A percentile compares a stretch with the other conserved stretches of the same genome.
These are phyloP conservation scores for Drepana falcataria DNA, from an alignment of 2,888 invertebrate genomes.

Conservation along the genomic window DNA sequence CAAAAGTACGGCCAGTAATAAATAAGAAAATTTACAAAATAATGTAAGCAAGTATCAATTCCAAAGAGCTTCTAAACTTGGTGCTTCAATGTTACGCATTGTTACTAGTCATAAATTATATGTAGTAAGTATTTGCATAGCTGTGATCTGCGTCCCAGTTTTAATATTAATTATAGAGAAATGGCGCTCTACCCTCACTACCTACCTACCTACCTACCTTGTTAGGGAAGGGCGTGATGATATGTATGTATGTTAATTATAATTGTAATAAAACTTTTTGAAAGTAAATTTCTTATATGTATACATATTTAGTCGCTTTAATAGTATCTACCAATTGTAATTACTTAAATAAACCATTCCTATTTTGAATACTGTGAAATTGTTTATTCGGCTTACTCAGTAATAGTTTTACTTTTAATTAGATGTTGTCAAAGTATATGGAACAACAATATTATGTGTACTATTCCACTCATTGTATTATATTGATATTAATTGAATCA, in stretches of 20 bases:
- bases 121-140: conserved; percentile 12
- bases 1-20: too few species aligned
- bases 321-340: neutral
- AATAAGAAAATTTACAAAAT: too few species aligned
- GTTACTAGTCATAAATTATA: conserved; percentile 30
- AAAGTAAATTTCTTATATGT: conserved; percentile 5
- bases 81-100: conserved; percentile 23
- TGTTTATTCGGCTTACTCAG: neutral
- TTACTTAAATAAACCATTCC: conserved; percentile 26
- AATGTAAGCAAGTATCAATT: conserved; percentile 8
- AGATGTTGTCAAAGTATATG: too few species aligned
- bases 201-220: too few species aligned
- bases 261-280: conserved; percentile 2
- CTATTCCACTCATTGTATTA: too few species aligned
- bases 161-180: neutral
- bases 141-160: conserved; percentile 2
- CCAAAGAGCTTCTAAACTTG: conserved; percentile 26
- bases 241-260: neutral
- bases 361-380: conserved; percentile 3
- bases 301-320: neutral
- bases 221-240: too few species aligned
- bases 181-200: too few species aligned
- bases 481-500: too few species aligned
- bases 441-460: too few species aligned
- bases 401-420: too few species aligned